Evolutionary conservation across 2,888 invertebrate species (phyloP).

Genomic region (Melanchra persicariae): DNA sequence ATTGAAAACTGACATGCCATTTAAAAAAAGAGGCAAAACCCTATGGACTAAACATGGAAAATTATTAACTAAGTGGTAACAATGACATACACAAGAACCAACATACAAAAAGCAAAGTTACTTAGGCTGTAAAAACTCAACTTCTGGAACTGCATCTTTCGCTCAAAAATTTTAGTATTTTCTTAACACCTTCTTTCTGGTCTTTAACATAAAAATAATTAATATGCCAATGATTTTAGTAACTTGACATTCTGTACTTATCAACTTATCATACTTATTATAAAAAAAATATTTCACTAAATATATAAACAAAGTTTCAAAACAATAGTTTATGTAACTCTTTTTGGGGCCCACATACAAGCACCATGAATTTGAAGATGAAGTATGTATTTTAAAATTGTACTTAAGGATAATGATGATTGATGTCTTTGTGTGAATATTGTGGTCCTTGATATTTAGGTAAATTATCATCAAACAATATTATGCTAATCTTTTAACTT

Average conservation of each 20-base stretch:
- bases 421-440: conserved; percentile 46
- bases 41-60: conserved; percentile 18
- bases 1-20: conserved; percentile 9
- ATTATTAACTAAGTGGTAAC: conserved; percentile 51
- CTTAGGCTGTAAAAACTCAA: conserved; percentile 1
- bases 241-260: conserved; percentile 33
- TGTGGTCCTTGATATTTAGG: conserved; percentile 49
- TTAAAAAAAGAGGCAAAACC: conserved; percentile 8
- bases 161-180: not conserved
- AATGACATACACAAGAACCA: conserved; percentile 20
- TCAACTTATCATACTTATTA: conserved; percentile 46
- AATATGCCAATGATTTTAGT: conserved; percentile 5
- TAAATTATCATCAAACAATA: conserved; percentile 63
- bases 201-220: conserved; percentile 6
- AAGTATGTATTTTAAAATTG: conserved; percentile 11
- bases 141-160: conserved; percentile 15
- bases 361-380: conserved; percentile 49
- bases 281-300: conserved; percentile 17
- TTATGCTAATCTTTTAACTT: conserved; percentile 57
- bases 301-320: conserved; percentile 15
- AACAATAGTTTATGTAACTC: conserved; percentile 18
- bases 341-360: conserved; percentile 28
- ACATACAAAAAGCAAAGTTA: conserved; percentile 13
- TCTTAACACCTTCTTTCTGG: not conserved
- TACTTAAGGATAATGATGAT: conserved; percentile 33